Evolutionary conservation across 2,113 vertebrate species (phyloP), one percentile per base, ranked within the genome.

Genomic region (Megatriorchis doriae): DNA sequence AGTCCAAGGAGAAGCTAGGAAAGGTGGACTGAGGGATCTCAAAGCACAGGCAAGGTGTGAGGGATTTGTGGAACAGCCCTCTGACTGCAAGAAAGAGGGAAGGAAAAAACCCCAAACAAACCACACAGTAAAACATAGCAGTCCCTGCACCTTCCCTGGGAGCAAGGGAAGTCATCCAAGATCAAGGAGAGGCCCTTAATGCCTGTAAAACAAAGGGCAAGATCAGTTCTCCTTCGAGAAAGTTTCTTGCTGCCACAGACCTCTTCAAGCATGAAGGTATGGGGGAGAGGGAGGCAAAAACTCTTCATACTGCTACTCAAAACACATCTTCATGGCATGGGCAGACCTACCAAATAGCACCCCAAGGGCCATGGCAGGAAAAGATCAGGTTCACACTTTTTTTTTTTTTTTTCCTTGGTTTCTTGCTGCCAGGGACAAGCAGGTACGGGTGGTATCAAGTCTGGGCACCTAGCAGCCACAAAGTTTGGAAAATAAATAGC

Each of bases 391-490:
- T 84, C 63, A 67, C 8, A 5, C 29, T 48, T 80, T 0, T 15
- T 29, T 26, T 16, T 16, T 43, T 19, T 52, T 4, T 32, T 71
- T 67, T 38, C 65, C 77, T 78, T 50, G 13, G 47, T 53, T 81
- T 83, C 59, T 45, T 78, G 45, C 42, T 14, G 2, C 38, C 42
- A 50, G 25, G 18, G 29, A 55, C 42, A 45, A 79, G 34, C 5
- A 85, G 17, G 10, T 7, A 67, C 0, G 0, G 10, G 8, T 16
- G 9, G 17, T 10, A 70, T 4, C 23, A n/a, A 50, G 36, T 21
- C 34, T 50, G 38, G 43, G 43, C 50, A 81, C 17, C 7, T 6
- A 70, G 26, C 22, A 82, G 34, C 22, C 13, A 56, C 66, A 52
- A 34, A 47, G 21, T 40, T 73, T n/a, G 31, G 53, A 61, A 90